phyloP scores from a whole-genome alignment of 2,113 vertebrate genomes.

The Psittacus erithacus region DNA sequence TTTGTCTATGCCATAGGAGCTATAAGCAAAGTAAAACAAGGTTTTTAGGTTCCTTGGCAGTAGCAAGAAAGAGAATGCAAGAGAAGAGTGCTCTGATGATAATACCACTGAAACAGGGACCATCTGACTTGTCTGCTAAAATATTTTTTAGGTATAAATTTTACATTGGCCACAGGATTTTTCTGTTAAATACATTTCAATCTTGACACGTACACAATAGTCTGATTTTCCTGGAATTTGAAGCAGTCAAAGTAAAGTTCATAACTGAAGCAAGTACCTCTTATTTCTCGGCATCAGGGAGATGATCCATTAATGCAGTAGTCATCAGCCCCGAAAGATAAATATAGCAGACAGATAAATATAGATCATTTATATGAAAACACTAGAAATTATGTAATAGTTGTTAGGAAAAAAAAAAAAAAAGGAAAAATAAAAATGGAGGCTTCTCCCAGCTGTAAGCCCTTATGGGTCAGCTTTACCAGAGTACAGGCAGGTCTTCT shows the following conservation, averaged over 20 bases:
- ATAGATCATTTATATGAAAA: background rate
- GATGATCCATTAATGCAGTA: background rate
- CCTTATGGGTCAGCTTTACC: background rate
- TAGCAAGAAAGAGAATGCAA: background rate
- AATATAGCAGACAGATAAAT: background rate
- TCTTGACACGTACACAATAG: accelerated
- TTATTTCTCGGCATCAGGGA: background rate
- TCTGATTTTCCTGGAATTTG: background rate
- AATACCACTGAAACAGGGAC: background rate
- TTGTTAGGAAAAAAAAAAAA: background rate
- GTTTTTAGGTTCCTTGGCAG: background rate
- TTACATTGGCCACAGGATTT: background rate
- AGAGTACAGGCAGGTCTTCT: background rate
- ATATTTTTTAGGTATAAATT: background rate
- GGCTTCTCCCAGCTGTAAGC: background rate
- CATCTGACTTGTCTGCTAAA: background rate
- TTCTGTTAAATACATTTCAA: background rate
- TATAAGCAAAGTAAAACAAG: background rate
- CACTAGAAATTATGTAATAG: background rate
- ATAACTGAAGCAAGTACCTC: background rate
- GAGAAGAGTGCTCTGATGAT: background rate
- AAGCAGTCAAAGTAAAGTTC: background rate
- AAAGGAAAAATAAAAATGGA: too few relatives aligned
- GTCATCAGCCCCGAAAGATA: background rate
- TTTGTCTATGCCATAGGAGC: background rate